A percentile compares a stretch with the other conserved stretches of the same genome.
Conservation (phyloP, 1,140 invertebrate species). For the Zaprionus davidi region DNA sequence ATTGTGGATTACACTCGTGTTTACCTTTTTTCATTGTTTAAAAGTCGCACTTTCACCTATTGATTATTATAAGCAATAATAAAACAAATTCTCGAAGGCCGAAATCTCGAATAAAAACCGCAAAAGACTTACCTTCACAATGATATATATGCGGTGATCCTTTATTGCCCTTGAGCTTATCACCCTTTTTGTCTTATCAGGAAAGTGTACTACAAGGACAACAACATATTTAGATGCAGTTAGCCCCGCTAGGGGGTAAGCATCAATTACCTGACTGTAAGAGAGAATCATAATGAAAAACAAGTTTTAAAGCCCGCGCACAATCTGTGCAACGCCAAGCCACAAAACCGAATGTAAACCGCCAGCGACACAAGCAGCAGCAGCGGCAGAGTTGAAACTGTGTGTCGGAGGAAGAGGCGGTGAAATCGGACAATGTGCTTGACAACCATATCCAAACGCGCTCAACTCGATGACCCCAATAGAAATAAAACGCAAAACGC, state of each 20-base stretch:
- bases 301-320: constrained; percentile 16
- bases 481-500: constrained; percentile 81
- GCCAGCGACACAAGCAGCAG: neutral
- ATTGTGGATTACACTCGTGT: too few relatives aligned
- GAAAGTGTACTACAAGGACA: neutral
- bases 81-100: neutral
- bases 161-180: constrained; percentile 1
- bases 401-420: neutral
- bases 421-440: constrained; percentile 23
- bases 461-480: constrained; percentile 77
- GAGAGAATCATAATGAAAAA: constrained; percentile 42
- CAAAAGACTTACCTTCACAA: too few relatives aligned
- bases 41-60: too few relatives aligned
- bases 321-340: constrained; percentile 13
- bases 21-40: too few relatives aligned
- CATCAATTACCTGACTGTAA: constrained; percentile 40
- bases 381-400: neutral
- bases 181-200: constrained; percentile 2
- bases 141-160: neutral
- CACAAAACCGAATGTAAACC: constrained; percentile 28
- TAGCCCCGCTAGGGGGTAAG: constrained; percentile 14
- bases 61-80: too few relatives aligned
- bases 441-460: constrained; percentile 67
- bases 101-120: neutral
- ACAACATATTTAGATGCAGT: constrained; percentile 33